These are phyloP conservation scores for Athripsodes cinereus DNA, from an alignment of 2,888 invertebrate genomes.

Conservation along the genomic window DNA sequence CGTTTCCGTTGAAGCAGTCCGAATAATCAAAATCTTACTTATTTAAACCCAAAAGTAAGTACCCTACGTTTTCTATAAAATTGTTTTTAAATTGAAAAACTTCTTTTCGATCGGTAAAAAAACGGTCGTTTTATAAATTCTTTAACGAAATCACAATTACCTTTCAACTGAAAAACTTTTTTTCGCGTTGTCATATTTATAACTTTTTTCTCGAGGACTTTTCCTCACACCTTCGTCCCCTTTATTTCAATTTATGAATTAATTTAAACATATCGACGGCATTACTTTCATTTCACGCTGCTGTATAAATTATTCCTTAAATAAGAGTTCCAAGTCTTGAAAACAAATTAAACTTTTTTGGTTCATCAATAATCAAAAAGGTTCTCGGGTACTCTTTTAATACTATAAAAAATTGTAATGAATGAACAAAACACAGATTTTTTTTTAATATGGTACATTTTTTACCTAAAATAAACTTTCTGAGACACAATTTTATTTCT, in stretches of 20 bases:
- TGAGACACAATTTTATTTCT: no score
- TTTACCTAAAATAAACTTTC: no score
- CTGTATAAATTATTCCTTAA: not conserved
- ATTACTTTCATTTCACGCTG: not conserved
- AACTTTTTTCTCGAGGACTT: not conserved
- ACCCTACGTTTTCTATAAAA: not conserved
- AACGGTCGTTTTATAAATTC: not conserved
- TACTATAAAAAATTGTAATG: no score
- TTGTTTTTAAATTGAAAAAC: not conserved
- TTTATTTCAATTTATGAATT: not conserved
- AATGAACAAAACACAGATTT: no score
- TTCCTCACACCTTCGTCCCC: not conserved
- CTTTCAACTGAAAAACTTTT: not conserved
- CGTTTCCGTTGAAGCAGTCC: no score
- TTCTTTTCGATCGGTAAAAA: not conserved
- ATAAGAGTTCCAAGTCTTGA: not conserved
- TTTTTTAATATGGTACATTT: no score
- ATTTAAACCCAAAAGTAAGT: no score
- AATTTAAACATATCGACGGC: not conserved
- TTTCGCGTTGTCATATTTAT: not conserved
- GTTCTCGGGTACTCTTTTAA: no score
- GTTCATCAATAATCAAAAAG: no score
- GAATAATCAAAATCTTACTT: no score
- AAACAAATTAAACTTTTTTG: not conserved
- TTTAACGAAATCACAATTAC: not conserved